phyloP scores from a whole-genome alignment of 2,888 invertebrate genomes.

The Metalampra italica region DNA sequence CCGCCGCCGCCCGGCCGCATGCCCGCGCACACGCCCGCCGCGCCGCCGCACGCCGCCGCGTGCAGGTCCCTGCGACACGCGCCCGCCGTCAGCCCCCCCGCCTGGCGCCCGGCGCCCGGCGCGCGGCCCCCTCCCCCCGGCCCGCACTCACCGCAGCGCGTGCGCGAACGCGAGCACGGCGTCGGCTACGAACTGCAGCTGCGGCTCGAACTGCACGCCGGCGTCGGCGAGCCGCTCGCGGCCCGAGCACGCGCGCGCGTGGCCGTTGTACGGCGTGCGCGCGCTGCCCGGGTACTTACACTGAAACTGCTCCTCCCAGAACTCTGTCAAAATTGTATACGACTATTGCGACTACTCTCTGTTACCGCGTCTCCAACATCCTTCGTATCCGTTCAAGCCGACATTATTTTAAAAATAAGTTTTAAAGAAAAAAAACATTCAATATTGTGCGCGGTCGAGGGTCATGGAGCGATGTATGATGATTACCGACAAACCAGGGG shows the following conservation, averaged over 20 bases:
- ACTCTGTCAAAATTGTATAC: constrained; percentile 80
- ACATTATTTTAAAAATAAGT: no score
- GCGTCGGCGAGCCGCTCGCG: constrained; percentile 85
- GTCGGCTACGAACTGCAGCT: constrained; percentile 96
- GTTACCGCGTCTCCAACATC: no score
- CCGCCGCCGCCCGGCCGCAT: constrained; percentile 86
- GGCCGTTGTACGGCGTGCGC: constrained; percentile 88
- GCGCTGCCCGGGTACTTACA: constrained; percentile 90
- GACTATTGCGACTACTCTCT: no score
- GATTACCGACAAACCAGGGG: constrained; percentile 95
- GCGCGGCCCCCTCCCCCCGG: constrained; percentile 69
- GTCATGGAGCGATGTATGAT: background rate
- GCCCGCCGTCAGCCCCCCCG: constrained; percentile 70
- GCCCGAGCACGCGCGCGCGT: constrained; percentile 86
- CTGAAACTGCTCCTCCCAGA: constrained; percentile 96
- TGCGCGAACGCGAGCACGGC: constrained; percentile 96
- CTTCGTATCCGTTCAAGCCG: no score
- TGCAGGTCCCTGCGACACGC: constrained; percentile 87
- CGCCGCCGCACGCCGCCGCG: constrained; percentile 83
- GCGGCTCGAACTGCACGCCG: constrained; percentile 92
- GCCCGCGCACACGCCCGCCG: constrained; percentile 87
- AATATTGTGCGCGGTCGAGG: background rate
- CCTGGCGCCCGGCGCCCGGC: constrained; percentile 92
- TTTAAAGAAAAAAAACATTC: no score
- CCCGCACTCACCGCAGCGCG: constrained; percentile 82